phyloP scores from a whole-genome alignment of 2,888 invertebrate genomes.

The Agrochola macilenta region DNA sequence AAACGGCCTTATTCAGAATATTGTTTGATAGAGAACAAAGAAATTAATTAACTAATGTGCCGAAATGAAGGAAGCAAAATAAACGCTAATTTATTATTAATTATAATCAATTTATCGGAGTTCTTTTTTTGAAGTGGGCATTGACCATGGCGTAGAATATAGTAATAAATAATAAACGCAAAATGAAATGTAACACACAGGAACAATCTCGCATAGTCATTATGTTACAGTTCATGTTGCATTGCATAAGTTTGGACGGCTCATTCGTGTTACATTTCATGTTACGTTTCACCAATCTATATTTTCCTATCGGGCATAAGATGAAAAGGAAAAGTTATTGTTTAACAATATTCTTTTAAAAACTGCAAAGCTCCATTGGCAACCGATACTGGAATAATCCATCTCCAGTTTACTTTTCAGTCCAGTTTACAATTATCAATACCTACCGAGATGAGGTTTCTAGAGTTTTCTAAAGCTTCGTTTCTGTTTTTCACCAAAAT shows the following conservation, averaged over 20 bases:
- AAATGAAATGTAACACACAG: too few relatives aligned
- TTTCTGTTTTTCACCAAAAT: too few relatives aligned
- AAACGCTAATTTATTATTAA: constrained; percentile 28
- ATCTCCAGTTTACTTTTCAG: not conserved
- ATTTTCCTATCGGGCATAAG: too few relatives aligned
- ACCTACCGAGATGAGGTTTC: too few relatives aligned
- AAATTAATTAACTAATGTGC: constrained; percentile 23
- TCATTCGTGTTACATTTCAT: not conserved
- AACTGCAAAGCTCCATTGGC: not conserved
- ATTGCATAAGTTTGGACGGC: too few relatives aligned
- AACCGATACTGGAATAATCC: not conserved
- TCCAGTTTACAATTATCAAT: not conserved
- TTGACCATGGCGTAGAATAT: not conserved
- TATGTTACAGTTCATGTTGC: too few relatives aligned
- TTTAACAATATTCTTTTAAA: too few relatives aligned
- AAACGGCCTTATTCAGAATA: not conserved
- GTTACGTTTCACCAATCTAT: not conserved
- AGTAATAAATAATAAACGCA: too few relatives aligned
- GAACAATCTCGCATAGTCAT: too few relatives aligned
- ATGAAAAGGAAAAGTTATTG: not conserved
- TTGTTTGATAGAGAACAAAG: constrained; percentile 23
- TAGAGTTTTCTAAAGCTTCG: too few relatives aligned
- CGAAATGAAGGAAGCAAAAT: not conserved
- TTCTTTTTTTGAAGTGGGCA: too few relatives aligned
- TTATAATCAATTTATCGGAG: constrained; percentile 12